Conservation (phyloP, 30 jellyfish, hydroid and myxozoan genomes). For the Morbakka virulenta region DNA sequence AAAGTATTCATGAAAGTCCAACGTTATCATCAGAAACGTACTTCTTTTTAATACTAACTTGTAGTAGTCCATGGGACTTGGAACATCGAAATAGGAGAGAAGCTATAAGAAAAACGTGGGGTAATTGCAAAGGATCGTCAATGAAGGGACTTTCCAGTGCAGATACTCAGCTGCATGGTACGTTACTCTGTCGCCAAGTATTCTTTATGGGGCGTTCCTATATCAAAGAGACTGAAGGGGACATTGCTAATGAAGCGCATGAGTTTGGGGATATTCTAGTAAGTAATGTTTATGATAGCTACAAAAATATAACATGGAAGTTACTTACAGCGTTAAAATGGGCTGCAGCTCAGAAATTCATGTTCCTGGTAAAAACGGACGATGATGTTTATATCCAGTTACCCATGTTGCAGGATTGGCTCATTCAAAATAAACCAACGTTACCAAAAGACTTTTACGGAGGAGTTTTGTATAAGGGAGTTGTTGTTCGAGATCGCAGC, state of each 20-base stretch:
- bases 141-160: background rate
- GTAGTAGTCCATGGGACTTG: constrained; percentile 14
- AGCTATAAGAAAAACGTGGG: constrained; percentile 79
- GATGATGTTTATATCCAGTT: constrained; percentile 69
- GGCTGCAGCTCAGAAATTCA: constrained; percentile 27
- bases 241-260: constrained; percentile 23
- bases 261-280: constrained; percentile 41
- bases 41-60: constrained; percentile 20
- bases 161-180: too few species aligned
- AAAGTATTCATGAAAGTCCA: constrained; percentile 15
- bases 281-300: constrained; percentile 32
- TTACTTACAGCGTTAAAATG: constrained; percentile 50
- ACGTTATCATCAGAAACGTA: background rate
- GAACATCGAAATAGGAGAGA: constrained; percentile 22
- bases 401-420: constrained; percentile 30
- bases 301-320: constrained; percentile 63
- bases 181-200: constrained; percentile 27
- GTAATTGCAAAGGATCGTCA: constrained; percentile 7
- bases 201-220: constrained; percentile 56
- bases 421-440: constrained; percentile 1
- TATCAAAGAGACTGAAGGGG: background rate
- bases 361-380: constrained; percentile 55
- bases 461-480: constrained; percentile 48
- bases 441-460: constrained; percentile 46
- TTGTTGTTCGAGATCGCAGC: constrained; percentile 40